Percentiles rank a stretch among this genome's conserved stretches.
phyloP scores from a whole-genome alignment of 2,888 invertebrate species.

The Tuta absoluta region DNA sequence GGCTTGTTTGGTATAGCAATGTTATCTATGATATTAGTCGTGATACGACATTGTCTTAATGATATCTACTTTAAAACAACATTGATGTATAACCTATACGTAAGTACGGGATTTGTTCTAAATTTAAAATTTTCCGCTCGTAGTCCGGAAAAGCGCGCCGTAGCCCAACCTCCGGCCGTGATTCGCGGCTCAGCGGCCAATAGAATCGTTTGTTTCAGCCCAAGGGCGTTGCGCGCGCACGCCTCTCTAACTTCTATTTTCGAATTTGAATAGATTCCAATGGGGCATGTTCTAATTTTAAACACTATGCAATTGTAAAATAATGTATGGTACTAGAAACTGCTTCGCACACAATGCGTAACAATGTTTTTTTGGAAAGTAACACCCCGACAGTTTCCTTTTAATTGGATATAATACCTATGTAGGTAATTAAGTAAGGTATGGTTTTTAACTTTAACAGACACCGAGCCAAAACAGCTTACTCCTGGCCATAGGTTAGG shows the following conservation, averaged over 20 bases:
- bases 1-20: too few relatives aligned
- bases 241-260: slow-evolving; percentile 75
- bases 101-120: background rate
- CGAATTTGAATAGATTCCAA: slow-evolving; percentile 62
- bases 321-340: background rate
- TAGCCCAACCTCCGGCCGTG: slow-evolving; percentile 61
- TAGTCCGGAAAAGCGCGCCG: slow-evolving; percentile 57
- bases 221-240: slow-evolving; percentile 58
- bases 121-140: slow-evolving; percentile 29
- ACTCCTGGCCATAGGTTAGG: too few relatives aligned
- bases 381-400: background rate
- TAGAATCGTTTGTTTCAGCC: slow-evolving; percentile 64
- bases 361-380: background rate
- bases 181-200: slow-evolving; percentile 70
- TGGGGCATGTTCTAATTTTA: slow-evolving; percentile 45
- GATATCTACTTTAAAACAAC: background rate
- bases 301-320: slow-evolving; percentile 28
- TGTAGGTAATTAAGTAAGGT: too few relatives aligned
- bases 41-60: too few relatives aligned
- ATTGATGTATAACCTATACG: background rate
- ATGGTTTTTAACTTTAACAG: too few relatives aligned
- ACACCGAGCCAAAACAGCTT: too few relatives aligned
- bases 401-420: background rate
- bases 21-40: too few relatives aligned
- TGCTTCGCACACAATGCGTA: background rate